These are phyloP conservation scores for Glossosoma conforme DNA, from an alignment of 1,140 invertebrate species.

Conservation along the genomic window DNA sequence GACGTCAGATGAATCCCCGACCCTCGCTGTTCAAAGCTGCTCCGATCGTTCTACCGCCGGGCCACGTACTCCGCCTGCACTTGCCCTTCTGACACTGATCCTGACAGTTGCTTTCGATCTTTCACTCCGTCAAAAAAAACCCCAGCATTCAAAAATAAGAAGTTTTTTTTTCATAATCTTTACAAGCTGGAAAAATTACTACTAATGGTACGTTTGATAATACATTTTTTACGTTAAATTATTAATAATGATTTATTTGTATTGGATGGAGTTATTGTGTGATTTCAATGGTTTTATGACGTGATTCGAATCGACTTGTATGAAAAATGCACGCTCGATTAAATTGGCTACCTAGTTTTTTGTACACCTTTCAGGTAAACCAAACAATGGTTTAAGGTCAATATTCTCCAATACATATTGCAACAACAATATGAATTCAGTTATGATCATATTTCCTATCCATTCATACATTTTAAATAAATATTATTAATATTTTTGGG, in stretches of 20 bases:
- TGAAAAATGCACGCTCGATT: constrained; percentile 23
- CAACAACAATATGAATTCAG: not conserved
- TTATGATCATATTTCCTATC: not conserved
- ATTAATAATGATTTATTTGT: too few species aligned
- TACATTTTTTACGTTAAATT: too few species aligned
- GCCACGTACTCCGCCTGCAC: constrained; percentile 5
- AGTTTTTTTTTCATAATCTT: too few species aligned
- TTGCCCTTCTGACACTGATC: constrained; percentile 27
- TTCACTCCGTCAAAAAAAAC: too few species aligned
- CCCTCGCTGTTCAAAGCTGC: too few species aligned
- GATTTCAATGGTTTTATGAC: constrained; percentile 29
- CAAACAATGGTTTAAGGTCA: not conserved
- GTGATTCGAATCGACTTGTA: constrained; percentile 26
- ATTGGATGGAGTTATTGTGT: too few species aligned
- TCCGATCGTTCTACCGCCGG: not conserved
- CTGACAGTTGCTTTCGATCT: constrained; percentile 15
- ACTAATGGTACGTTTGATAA: too few species aligned
- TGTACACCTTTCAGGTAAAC: constrained; percentile 4
- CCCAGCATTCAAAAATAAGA: too few species aligned
- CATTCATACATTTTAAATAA: not conserved
- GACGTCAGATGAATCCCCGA: too few species aligned
- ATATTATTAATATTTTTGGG: not conserved
- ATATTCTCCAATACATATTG: not conserved
- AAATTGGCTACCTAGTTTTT: constrained; percentile 18
- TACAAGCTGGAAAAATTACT: too few species aligned